Evolutionary conservation across 1,140 invertebrate genomes (phyloP), one percentile per base, ranked within the genome.

Genomic region (Cotesia chilonis): DNA sequence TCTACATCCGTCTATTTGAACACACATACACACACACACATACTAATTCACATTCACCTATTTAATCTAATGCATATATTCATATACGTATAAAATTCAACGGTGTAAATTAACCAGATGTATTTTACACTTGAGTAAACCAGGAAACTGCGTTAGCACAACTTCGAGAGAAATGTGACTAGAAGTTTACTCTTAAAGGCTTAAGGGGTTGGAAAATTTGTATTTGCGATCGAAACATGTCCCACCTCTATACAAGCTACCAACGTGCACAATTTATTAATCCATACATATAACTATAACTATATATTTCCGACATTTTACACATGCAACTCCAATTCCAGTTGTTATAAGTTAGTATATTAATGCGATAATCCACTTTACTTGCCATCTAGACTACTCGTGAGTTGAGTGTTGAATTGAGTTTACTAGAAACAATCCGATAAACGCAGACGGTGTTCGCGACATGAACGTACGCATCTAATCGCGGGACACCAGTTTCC

Each of bases 71-170:
- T 59, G 28, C 28, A 17, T 59, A 59, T 59, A 35, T 20, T 20
- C 20, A 9, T 59, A 20, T 59, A 59, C 17, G 35, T 55, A 55
- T 59, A 59, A 20, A 20, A 20, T 59, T 6, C 17, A 2, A 59
- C 20, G 68, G 71, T 72, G 80, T 81, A 81, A 81, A 81, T 81
- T 81, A 81, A 78, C 79, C 55, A 66, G 52, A 7, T 28, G 28
- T 59, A 59, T 59, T 59, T 28, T 59, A 59, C 57, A 59, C 57
- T 59, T 17, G 57, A 59, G 57, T 59, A 28, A 59, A 59, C 57
- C 28, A 28, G 57, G 7, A 59, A 59, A 59, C 57, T 59, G 9
- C 14, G 20, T 59, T 59, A 59, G 20, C 57, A 59, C 14, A 28
- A 59, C 14, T 59, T 59, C 14, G 6, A 20, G 57, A 59, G 57